Evolutionary conservation across 1,140 invertebrate species (phyloP), one percentile per base, ranked within the genome.

Genomic region (Heterodera schachtii): DNA sequence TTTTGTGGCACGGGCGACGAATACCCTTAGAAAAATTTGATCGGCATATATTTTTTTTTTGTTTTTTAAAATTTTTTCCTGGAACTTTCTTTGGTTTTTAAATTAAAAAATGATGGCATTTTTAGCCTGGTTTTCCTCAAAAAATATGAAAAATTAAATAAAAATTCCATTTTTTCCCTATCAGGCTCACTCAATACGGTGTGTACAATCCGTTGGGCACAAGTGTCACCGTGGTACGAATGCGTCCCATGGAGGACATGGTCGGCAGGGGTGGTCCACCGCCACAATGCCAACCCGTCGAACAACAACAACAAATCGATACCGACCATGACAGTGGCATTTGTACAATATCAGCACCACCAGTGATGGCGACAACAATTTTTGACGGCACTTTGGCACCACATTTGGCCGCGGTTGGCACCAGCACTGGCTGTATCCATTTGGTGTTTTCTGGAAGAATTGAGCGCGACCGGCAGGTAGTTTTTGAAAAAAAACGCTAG

Each of bases 391-490:
- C 43, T 46, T 77, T 31, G 31, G 31, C 31, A 31, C 31, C 21
- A 60, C 86, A 87, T 41, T 79, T 86, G 64, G 85, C 85, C 60
- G 85, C 85, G 6, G 64, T 86, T 70, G 85, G 70, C 8, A 85
- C 79, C 16, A 77, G 60, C 46, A 79, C 79, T 8, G 85, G 85
- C 70, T 78, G 49, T 43, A 77, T 86, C 44, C 84, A 86, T 80
- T 80, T 86, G 47, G 81, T 86, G 8, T 81, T 88, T 70, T 79
- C 21, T 3, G 71, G 86, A 31, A 73, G 70, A 60, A 75, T 86
- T 69, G 71, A 78, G 52, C 73, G 78, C 43, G 85, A 86, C 31
- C 70, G 87, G 7, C 81, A 82, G 46, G 70, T 71, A 8, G 6
- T 6, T n/a, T 13, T 41, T 4, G 0, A 21, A 19, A n/a, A 69